Percentiles rank a stretch among this genome's conserved stretches.
Conservation (phyloP, 1,140 invertebrate genomes). For the Leptopilina boulardi region DNA sequence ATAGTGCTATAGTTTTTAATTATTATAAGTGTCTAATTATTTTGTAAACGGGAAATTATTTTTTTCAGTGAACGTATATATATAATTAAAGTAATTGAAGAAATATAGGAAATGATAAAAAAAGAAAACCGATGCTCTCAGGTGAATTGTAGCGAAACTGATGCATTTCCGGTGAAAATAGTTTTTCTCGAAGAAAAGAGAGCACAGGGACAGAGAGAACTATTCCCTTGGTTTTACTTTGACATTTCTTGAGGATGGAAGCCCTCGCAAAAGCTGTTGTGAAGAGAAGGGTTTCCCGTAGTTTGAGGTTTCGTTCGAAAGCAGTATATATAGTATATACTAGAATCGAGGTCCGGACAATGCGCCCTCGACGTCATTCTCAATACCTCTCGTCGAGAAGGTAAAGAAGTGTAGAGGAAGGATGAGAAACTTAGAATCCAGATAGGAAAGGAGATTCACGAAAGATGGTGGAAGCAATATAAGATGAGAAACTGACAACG, state of each 20-base stretch:
- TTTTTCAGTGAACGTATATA: too few relatives aligned
- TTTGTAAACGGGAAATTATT: too few relatives aligned
- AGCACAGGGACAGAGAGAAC: neutral
- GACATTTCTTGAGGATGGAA: neutral
- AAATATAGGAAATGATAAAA: neutral
- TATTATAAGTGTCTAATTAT: too few relatives aligned
- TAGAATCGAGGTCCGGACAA: slow-evolving; percentile 60
- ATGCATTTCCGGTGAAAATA: slow-evolving; percentile 12
- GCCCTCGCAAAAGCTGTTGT: slow-evolving; percentile 21
- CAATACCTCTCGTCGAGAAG: slow-evolving; percentile 55
- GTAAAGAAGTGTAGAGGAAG: slow-evolving; percentile 23
- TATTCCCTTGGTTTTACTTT: slow-evolving; percentile 31
- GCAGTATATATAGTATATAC: slow-evolving; percentile 10
- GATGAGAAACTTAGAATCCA: slow-evolving; percentile 59
- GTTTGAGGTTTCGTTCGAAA: slow-evolving; percentile 43
- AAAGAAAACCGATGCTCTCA: neutral
- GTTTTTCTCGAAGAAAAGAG: neutral
- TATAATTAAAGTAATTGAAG: too few relatives aligned
- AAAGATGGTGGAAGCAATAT: too few relatives aligned
- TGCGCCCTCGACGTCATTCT: slow-evolving; percentile 68
- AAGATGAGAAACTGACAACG: too few relatives aligned
- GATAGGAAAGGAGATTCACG: slow-evolving; percentile 49
- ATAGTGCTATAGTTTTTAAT: too few relatives aligned
- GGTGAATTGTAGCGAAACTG: slow-evolving; percentile 10
- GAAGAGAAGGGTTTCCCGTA: slow-evolving; percentile 28